phyloP scores from a whole-genome alignment of 1,140 invertebrate species.

The Neotoxoptera formosana region DNA sequence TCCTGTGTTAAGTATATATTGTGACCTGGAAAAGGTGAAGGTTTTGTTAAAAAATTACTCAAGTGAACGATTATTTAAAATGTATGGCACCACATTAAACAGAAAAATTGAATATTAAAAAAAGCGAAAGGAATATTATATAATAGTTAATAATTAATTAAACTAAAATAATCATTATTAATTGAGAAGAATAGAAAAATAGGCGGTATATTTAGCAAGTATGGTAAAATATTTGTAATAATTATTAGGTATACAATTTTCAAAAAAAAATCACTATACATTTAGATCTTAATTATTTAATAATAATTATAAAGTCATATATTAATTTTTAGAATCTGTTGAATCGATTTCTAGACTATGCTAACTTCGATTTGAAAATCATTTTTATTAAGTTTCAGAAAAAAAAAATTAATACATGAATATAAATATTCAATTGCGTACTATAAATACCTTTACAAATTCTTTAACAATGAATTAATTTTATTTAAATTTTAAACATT shows the following conservation, averaged over 20 bases:
- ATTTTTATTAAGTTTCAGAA: neutral
- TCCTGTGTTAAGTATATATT: neutral
- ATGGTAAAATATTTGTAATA: neutral
- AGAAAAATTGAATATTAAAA: neutral
- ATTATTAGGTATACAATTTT: neutral
- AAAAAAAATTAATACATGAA: neutral
- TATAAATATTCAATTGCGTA: neutral
- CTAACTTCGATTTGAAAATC: neutral
- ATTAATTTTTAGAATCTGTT: neutral
- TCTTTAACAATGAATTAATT: neutral
- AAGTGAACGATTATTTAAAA: neutral
- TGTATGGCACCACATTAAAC: neutral
- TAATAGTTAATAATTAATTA: constrained; percentile 15
- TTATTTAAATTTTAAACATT: neutral
- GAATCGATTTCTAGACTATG: neutral
- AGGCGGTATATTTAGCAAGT: neutral
- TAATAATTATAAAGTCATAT: neutral
- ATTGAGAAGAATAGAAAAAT: neutral
- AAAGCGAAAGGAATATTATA: constrained; percentile 29
- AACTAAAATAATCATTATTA: neutral
- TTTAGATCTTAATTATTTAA: neutral
- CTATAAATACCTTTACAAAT: neutral
- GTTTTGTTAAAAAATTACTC: constrained; percentile 4
- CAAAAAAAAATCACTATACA: neutral
- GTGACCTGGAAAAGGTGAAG: neutral